A percentile compares a stretch with the other conserved stretches of the same genome.
These are phyloP conservation scores for Cephus runcator DNA, from an alignment of 2,888 invertebrate species.

Conservation along the genomic window DNA sequence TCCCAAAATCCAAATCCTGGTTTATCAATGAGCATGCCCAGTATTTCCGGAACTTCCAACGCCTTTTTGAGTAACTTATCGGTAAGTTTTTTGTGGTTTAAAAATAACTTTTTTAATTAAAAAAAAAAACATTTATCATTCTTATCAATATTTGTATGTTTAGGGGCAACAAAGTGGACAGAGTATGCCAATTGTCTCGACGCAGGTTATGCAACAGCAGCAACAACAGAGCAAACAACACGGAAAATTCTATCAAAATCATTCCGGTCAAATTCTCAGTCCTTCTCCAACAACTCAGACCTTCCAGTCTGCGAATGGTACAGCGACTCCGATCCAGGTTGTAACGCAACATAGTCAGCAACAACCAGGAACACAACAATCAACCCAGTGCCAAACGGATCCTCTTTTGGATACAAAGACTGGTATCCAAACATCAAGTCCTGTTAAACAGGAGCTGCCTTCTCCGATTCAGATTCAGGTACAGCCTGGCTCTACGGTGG, in stretches of 20 bases:
- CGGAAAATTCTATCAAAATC: constrained; percentile 46
- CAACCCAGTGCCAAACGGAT: constrained; percentile 60
- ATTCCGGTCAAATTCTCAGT: constrained; percentile 54
- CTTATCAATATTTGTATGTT: constrained; percentile 17
- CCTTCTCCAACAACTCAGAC: constrained; percentile 55
- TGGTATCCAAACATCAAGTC: constrained; percentile 48
- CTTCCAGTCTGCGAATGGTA: constrained; percentile 39
- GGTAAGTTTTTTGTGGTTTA: constrained; percentile 45
- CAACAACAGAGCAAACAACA: constrained; percentile 11
- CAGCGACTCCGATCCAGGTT: constrained; percentile 26
- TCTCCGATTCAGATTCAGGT: constrained; percentile 54
- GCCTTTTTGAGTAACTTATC: constrained; percentile 41
- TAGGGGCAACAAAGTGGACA: constrained; percentile 47
- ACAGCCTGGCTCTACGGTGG: constrained; percentile 48
- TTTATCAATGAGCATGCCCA: constrained; percentile 39
- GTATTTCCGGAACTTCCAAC: constrained; percentile 36
- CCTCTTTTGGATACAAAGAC: constrained; percentile 55
- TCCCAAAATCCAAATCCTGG: constrained; percentile 46
- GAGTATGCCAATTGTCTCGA: constrained; percentile 49
- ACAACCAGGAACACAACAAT: constrained; percentile 43
- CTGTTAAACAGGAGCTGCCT: constrained; percentile 55
- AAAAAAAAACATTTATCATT: constrained; percentile 4
- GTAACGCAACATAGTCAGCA: constrained; percentile 5
- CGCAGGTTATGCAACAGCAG: constrained; percentile 22
- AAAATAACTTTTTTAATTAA: background rate